Base-by-base conservation (phyloP, 2,888 invertebrate genomes). In the Nematopogon swammerdamellus region DNA sequence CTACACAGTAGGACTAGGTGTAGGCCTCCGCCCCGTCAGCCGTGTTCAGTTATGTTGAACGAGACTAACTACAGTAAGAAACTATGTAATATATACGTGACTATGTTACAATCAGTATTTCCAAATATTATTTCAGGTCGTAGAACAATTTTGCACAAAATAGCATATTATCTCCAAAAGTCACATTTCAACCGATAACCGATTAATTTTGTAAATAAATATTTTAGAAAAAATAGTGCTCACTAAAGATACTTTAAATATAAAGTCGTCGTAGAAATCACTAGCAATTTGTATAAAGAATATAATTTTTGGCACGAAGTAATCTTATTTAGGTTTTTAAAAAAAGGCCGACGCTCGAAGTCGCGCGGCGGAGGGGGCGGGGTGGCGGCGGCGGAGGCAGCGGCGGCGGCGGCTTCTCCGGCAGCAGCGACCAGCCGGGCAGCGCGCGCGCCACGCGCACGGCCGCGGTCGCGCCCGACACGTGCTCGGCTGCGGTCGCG, bases 391-490 rank as follows among this genome's bases (percentile, higher is more conserved):
- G 36, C 11, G 36, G 36, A 4, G 8, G 36, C 11, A 36, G 14
- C 36, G 36, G 36, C 11, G 36, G 6, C 11, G 36, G 11, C 6
- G 36, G 36, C 11, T 36, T 14, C 6, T 8, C 11, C 36, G 44
- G 19, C 16, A 44, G 3, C 18, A 44, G 18, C 17, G 11, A 3
- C 44, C 44, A 44, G 2, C 11, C 19, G 18, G 44, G 44, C 18
- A 44, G 44, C 18, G 18, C 16, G 18, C 14, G 8, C 19, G 44
- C 44, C 44, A 17, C 19, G 18, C 19, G 18, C 14, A 17, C 44
- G 17, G 16, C 18, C 19, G 44, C 44, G 11, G 3, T 6, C 44
- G 44, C 19, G 65, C 17, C 70, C 70, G 29, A 75, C 61, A 51
- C 67, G 61, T 50, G 62, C 59, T 17, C 71, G 66, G 25, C 25